These are phyloP conservation scores for Bellardia pandia DNA, from an alignment of 2,888 invertebrate species.

Conservation along the genomic window DNA sequence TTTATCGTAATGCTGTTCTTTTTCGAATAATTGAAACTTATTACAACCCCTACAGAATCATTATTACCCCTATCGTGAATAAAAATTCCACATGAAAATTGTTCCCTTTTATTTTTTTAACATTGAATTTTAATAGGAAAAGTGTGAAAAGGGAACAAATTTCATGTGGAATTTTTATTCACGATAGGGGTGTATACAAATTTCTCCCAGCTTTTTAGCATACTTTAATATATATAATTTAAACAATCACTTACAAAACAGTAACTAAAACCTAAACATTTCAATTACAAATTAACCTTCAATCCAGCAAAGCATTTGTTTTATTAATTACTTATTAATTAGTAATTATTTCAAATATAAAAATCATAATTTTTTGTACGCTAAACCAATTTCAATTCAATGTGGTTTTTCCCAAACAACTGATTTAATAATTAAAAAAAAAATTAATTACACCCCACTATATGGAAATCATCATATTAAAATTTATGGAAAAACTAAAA, in stretches of 20 bases:
- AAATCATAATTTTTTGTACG: not conserved
- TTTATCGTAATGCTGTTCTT: too few species aligned
- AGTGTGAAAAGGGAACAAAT: too few species aligned
- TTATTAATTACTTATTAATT: not conserved
- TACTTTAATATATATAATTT: too few species aligned
- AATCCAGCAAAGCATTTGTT: not conserved
- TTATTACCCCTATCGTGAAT: too few species aligned
- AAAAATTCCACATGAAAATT: too few species aligned
- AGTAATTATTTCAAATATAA: not conserved
- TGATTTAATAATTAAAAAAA: conserved; percentile 7
- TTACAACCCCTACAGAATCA: too few species aligned
- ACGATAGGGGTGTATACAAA: too few species aligned
- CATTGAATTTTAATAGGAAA: too few species aligned
- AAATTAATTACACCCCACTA: conserved; percentile 2
- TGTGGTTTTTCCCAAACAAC: not conserved
- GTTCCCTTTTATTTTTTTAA: too few species aligned
- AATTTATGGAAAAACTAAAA: not conserved
- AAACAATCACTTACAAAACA: not conserved
- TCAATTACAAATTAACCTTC: not conserved
- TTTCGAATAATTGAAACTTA: too few species aligned
- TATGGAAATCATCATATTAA: conserved; percentile 8
- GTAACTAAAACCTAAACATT: not conserved
- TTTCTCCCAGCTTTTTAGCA: too few species aligned
- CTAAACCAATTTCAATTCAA: not conserved
- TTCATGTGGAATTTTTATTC: too few species aligned